Percentiles rank a stretch among this genome's conserved stretches.
Conservation (phyloP, 2,888 invertebrate species). For the Dorcus parallelipipedus region DNA sequence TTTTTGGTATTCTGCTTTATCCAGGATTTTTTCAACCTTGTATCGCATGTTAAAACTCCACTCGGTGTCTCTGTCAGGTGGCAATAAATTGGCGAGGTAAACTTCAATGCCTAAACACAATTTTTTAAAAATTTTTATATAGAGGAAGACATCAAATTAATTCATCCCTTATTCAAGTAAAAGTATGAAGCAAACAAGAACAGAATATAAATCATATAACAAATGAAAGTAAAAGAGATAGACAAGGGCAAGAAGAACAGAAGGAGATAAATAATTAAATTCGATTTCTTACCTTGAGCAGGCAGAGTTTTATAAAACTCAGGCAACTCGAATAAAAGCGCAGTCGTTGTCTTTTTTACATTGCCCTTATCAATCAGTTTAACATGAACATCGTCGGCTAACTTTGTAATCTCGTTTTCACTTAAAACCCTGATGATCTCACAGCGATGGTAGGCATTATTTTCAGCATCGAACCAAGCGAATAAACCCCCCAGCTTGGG, state of each 20-base stretch:
- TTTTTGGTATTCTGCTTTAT: conserved; percentile 15
- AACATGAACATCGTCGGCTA: conserved; percentile 44
- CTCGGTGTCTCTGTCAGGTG: conserved; percentile 36
- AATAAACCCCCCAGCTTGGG: conserved; percentile 58
- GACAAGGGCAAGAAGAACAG: too few species aligned
- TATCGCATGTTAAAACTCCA: conserved; percentile 24
- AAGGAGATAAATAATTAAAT: neutral
- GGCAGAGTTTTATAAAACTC: conserved; percentile 51
- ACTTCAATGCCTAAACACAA: conserved; percentile 31
- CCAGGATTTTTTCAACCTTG: conserved; percentile 14
- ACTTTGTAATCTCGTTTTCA: conserved; percentile 32
- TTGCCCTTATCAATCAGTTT: conserved; percentile 62
- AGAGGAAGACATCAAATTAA: neutral
- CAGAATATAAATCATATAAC: neutral
- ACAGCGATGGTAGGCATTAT: conserved; percentile 55
- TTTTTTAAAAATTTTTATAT: too few species aligned
- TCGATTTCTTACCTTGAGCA: conserved; percentile 41
- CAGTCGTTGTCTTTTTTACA: conserved; percentile 45
- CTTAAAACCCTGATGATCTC: conserved; percentile 52
- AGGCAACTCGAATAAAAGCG: conserved; percentile 53
- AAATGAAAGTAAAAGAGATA: neutral
- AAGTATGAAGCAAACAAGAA: neutral
- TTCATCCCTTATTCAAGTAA: neutral
- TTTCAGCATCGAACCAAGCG: conserved; percentile 48
- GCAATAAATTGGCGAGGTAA: conserved; percentile 37